Conservation (phyloP, 2,797 vertebrate species). For the Arrhamphus sclerolepis region DNA sequence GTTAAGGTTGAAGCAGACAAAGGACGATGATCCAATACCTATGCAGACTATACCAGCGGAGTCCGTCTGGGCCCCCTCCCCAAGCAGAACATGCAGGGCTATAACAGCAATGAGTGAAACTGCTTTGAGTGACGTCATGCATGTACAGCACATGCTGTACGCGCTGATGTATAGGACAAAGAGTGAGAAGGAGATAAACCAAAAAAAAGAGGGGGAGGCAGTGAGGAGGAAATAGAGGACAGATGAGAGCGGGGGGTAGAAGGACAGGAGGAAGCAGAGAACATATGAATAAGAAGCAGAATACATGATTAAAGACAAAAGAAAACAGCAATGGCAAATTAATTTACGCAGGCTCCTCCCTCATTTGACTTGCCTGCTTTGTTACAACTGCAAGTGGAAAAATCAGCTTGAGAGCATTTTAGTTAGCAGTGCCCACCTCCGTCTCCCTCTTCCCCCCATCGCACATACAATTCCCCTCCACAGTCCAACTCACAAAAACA, state of each 20-base stretch:
- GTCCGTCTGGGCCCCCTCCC: slow-evolving; percentile 54
- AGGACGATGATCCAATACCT: slow-evolving; percentile 62
- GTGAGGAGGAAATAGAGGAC: slow-evolving; percentile 16
- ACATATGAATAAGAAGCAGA: slow-evolving; percentile 29
- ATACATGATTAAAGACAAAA: slow-evolving; percentile 56
- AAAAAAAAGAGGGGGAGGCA: slow-evolving; percentile 1
- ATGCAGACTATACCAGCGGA: slow-evolving; percentile 57
- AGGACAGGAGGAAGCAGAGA: slow-evolving; percentile 7
- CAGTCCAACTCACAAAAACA: slow-evolving; percentile 70
- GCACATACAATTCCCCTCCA: slow-evolving; percentile 44
- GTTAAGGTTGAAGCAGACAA: slow-evolving; percentile 51
- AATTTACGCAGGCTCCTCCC: slow-evolving; percentile 48
- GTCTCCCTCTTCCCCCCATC: slow-evolving; percentile 1
- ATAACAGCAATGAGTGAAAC: slow-evolving; percentile 73
- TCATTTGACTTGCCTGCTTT: slow-evolving; percentile 40
- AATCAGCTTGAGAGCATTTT: slow-evolving; percentile 53
- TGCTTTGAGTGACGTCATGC: slow-evolving; percentile 63
- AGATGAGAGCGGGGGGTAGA: not conserved
- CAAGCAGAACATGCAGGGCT: slow-evolving; percentile 35
- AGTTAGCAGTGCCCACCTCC: slow-evolving; percentile 50
- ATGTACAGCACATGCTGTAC: slow-evolving; percentile 64
- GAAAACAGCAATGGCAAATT: slow-evolving; percentile 44
- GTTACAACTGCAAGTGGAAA: slow-evolving; percentile 56
- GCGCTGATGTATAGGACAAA: slow-evolving; percentile 71
- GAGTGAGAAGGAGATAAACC: slow-evolving; percentile 30